phyloP scores from a whole-genome alignment of 2,888 invertebrate genomes.

The Phaonia tiefii region DNA sequence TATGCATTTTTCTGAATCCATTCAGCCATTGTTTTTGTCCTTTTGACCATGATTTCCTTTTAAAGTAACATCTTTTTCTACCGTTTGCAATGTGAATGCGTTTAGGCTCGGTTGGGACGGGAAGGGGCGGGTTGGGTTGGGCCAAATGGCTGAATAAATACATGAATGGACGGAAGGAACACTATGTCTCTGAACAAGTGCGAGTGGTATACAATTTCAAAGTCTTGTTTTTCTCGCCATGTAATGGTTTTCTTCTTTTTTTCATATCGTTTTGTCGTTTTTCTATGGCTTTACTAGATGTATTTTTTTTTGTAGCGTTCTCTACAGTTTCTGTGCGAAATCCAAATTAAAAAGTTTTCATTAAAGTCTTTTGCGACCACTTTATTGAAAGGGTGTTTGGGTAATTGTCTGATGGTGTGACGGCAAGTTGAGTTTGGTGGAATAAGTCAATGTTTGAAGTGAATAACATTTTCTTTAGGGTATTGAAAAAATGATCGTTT shows the following conservation, averaged over 20 bases:
- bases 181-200: slow-evolving; percentile 23
- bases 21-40: slow-evolving; percentile 50
- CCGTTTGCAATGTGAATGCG: not conserved
- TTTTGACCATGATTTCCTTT: slow-evolving; percentile 61
- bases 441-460: too few species aligned
- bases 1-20: not conserved
- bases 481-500: too few species aligned
- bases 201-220: slow-evolving; percentile 55
- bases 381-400: too few species aligned
- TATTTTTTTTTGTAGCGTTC: slow-evolving; percentile 6
- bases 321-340: slow-evolving; percentile 16
- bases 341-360: slow-evolving; percentile 55
- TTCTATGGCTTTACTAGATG: slow-evolving; percentile 38
- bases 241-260: slow-evolving; percentile 28
- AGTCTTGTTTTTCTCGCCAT: slow-evolving; percentile 30
- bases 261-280: not conserved
- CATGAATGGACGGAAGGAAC: slow-evolving; percentile 13
- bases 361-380: slow-evolving; percentile 34
- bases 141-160: too few species aligned
- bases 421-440: not conserved
- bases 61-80: slow-evolving; percentile 45
- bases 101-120: not conserved
- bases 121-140: too few species aligned
- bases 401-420: too few species aligned
- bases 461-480: too few species aligned